Evolutionary conservation across 1,140 invertebrate genomes (phyloP).

Genomic region (Druon quercuslanigerum): DNA sequence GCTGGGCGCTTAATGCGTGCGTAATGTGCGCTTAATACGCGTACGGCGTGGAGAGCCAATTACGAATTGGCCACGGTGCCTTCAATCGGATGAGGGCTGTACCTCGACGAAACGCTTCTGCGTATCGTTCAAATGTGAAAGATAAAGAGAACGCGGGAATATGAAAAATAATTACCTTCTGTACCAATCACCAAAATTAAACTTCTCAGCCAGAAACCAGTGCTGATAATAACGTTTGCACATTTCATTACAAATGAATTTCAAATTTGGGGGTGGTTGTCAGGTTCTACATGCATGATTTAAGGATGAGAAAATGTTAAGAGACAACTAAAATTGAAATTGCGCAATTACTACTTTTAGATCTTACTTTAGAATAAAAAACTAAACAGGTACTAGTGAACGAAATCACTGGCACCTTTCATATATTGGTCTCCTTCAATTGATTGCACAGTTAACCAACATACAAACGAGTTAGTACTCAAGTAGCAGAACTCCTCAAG

Average conservation of each 20-base stretch:
- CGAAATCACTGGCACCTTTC: too few relatives aligned
- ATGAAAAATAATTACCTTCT: slow-evolving; percentile 6
- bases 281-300: too few relatives aligned
- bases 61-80: slow-evolving; percentile 64
- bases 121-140: slow-evolving; percentile 26
- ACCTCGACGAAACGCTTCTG: slow-evolving; percentile 42
- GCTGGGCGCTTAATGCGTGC: slow-evolving; percentile 58
- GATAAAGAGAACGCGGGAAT: slow-evolving; percentile 14
- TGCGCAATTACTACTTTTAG: too few relatives aligned
- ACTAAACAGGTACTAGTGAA: too few relatives aligned
- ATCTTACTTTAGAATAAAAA: too few relatives aligned
- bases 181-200: background rate
- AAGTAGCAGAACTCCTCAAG: too few relatives aligned
- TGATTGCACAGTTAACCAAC: too few relatives aligned
- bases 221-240: background rate
- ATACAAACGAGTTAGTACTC: too few relatives aligned
- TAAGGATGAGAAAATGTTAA: too few relatives aligned
- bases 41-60: slow-evolving; percentile 60
- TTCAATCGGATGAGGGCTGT: slow-evolving; percentile 59
- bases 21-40: slow-evolving; percentile 63
- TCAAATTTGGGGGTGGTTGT: too few relatives aligned
- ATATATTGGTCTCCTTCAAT: too few relatives aligned
- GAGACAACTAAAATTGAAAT: too few relatives aligned
- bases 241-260: background rate
- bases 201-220: background rate